Percentiles rank a stretch among this genome's conserved stretches.
These are phyloP conservation scores for Unio pictorum DNA, from an alignment of 2,888 invertebrate genomes.

Conservation along the genomic window DNA sequence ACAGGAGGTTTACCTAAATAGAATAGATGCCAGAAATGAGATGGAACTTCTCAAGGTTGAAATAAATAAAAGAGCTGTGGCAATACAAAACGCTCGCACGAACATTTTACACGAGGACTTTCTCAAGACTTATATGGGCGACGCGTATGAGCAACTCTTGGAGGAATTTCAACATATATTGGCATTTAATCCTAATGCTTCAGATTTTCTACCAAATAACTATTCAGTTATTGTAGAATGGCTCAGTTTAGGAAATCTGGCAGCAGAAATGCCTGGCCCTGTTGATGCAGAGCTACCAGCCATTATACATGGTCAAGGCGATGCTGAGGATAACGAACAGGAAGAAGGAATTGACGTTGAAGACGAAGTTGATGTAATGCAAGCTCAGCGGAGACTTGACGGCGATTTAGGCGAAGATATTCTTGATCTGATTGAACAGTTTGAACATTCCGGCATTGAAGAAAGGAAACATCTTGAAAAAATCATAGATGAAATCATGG, in stretches of 20 bases:
- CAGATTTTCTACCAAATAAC: conserved; percentile 10
- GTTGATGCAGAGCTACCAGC: not conserved
- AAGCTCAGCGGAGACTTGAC: conserved; percentile 17
- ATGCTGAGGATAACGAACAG: conserved; percentile 33
- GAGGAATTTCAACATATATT: conserved; percentile 22
- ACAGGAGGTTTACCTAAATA: conserved; percentile 20
- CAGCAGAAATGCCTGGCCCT: conserved; percentile 14
- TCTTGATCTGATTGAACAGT: conserved; percentile 8
- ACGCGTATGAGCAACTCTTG: conserved; percentile 9
- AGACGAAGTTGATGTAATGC: conserved; percentile 38
- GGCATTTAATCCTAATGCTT: conserved; percentile 16
- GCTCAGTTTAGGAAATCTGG: conserved; percentile 44
- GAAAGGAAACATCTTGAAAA: conserved; percentile 7
- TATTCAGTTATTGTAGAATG: conserved; percentile 41
- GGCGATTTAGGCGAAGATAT: conserved; percentile 11
- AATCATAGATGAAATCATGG: conserved; percentile 7
- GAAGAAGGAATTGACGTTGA: conserved; percentile 40
- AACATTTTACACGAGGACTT: conserved; percentile 51
- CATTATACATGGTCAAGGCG: conserved; percentile 3
- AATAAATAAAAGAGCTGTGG: conserved; percentile 38
- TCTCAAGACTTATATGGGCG: conserved; percentile 32
- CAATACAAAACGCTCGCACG: conserved; percentile 42
- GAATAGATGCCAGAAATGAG: conserved; percentile 29
- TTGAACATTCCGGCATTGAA: conserved; percentile 7
- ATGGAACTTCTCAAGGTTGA: conserved; percentile 32